Evolutionary conservation across 2,797 vertebrate species (phyloP).

Genomic region (Steatocranus sp.): DNA sequence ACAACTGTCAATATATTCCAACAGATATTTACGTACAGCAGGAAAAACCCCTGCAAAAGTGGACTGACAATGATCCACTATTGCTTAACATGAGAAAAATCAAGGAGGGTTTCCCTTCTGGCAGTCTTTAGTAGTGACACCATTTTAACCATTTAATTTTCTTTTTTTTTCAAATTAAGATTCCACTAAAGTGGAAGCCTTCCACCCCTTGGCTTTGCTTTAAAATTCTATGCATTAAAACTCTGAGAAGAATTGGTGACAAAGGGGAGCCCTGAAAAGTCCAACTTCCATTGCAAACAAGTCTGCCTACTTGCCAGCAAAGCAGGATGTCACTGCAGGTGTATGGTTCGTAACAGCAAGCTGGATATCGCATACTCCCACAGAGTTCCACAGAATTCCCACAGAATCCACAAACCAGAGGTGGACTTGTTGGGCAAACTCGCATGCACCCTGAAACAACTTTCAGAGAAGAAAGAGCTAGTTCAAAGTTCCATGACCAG

Average conservation of each 20-base stretch:
- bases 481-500: neutral
- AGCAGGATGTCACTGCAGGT: neutral
- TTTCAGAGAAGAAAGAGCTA: neutral
- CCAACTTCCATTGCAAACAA: neutral
- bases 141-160: neutral
- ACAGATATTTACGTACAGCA: neutral
- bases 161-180: neutral
- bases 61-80: neutral
- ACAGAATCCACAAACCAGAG: neutral
- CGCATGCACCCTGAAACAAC: neutral
- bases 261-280: neutral
- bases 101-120: neutral
- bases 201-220: neutral
- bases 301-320: neutral
- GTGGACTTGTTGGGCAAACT: neutral
- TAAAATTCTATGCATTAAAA: neutral
- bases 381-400: neutral
- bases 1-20: neutral
- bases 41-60: neutral
- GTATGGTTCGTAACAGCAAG: neutral
- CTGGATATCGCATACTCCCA: neutral
- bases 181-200: neutral
- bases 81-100: neutral
- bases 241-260: neutral
- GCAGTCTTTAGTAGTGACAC: neutral